Percentiles rank a stretch among this genome's conserved stretches.
phyloP scores from a whole-genome alignment of 37 sponge, comb jelly and placozoan genomes.

The Diacarnus erythraeanus region DNA sequence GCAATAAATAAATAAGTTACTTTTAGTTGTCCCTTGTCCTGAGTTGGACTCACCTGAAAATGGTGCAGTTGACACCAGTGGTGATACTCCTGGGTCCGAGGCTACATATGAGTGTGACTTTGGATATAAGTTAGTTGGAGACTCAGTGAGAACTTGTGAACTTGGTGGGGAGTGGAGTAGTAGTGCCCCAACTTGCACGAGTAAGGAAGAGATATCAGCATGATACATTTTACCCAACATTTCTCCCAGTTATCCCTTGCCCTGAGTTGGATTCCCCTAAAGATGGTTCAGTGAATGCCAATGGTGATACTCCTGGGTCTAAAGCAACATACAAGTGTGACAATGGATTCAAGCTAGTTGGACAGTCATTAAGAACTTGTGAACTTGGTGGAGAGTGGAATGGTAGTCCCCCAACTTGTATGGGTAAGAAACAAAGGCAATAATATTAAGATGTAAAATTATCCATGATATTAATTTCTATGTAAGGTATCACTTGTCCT shows the following conservation, averaged over 20 bases:
- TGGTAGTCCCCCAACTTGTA: slow-evolving; percentile 35
- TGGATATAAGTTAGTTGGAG: slow-evolving; percentile 14
- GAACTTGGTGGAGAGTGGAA: slow-evolving; percentile 40
- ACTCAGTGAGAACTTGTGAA: neutral
- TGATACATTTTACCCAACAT: too few relatives aligned
- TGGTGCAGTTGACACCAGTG: too few relatives aligned
- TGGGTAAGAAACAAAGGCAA: slow-evolving; percentile 13
- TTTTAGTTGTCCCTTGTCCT: too few relatives aligned
- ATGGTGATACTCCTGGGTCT: neutral
- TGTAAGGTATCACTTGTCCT: slow-evolving; percentile 36
- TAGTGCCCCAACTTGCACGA: slow-evolving; percentile 20
- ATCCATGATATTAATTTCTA: neutral
- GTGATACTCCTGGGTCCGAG: too few relatives aligned
- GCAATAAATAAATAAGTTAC: too few relatives aligned
- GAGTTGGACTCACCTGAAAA: too few relatives aligned
- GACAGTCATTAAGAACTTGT: slow-evolving; percentile 25
- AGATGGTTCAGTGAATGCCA: slow-evolving; percentile 23
- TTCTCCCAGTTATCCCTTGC: slow-evolving; percentile 24
- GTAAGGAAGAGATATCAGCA: too few relatives aligned
- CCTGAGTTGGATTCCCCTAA: slow-evolving; percentile 9
- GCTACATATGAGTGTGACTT: slow-evolving; percentile 17
- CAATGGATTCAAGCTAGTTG: slow-evolving; percentile 42
- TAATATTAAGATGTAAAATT: too few relatives aligned
- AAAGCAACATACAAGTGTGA: slow-evolving; percentile 58
- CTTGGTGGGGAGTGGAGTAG: slow-evolving; percentile 14